A percentile compares a stretch with the other conserved stretches of the same genome.
phyloP scores from a whole-genome alignment of 2,113 vertebrate species.

The Pipra filicauda region DNA sequence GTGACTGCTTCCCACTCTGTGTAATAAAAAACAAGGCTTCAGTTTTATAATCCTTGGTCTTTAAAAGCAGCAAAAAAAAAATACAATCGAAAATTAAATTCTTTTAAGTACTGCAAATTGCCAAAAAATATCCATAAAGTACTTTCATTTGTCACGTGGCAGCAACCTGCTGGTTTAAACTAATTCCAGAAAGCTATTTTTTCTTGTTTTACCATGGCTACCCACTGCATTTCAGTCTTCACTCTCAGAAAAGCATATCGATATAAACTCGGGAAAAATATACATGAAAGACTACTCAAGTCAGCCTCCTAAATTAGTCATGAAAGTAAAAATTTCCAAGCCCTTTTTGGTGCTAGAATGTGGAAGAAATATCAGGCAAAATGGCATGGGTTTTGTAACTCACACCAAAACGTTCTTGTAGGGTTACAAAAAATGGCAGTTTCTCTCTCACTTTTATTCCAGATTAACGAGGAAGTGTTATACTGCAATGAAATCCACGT shows the following conservation, averaged over 20 bases:
- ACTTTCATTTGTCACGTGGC: background rate
- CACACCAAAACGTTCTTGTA: background rate
- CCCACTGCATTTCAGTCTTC: background rate
- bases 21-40: accelerated
- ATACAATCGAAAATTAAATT: background rate
- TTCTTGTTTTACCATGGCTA: constrained; percentile 8
- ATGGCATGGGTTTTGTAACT: background rate
- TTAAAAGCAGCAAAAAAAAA: background rate
- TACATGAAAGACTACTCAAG: background rate
- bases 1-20: background rate
- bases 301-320: background rate
- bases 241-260: background rate
- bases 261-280: background rate
- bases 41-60: background rate
- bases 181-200: background rate
- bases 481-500: background rate
- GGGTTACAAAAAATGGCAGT: background rate
- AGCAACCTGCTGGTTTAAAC: background rate
- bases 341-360: background rate
- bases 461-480: background rate
- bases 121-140: background rate
- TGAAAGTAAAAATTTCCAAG: background rate
- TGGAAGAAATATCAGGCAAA: background rate
- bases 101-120: background rate
- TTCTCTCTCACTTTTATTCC: background rate